These are phyloP conservation scores for Lacanobia oleracea DNA, from an alignment of 2,888 invertebrate genomes.

Conservation along the genomic window DNA sequence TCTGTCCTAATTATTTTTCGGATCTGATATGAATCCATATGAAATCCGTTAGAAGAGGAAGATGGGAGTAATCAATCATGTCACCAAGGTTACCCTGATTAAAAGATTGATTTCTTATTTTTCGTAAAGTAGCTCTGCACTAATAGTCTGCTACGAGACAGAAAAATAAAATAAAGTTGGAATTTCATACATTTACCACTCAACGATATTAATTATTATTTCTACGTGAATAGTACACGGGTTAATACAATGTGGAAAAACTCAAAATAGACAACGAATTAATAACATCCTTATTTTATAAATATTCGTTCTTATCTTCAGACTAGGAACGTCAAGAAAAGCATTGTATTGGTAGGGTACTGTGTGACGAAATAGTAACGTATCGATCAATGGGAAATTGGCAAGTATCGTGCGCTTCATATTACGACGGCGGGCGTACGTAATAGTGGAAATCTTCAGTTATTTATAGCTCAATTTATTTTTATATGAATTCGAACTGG, in stretches of 20 bases:
- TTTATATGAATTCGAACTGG: conserved; percentile 13
- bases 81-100: not conserved
- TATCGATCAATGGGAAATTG: conserved; percentile 60
- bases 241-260: not conserved
- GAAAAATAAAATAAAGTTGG: not conserved
- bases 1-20: not conserved
- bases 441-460: conserved; percentile 54
- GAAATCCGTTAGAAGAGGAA: not conserved
- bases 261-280: not conserved
- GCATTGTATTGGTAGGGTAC: conserved; percentile 13
- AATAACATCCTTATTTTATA: conserved; percentile 36
- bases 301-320: conserved; percentile 12
- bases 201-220: conserved; percentile 9
- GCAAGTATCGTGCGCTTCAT: conserved; percentile 53
- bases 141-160: no score
- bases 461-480: conserved; percentile 57
- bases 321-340: not conserved
- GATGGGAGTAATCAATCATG: no score
- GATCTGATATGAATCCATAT: no score
- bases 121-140: not conserved
- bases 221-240: not conserved
- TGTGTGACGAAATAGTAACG: conserved; percentile 25
- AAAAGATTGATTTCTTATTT: not conserved
- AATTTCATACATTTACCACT: not conserved
- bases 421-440: conserved; percentile 41